Conservation (phyloP, 2,888 invertebrate genomes). For the Tipula vernalis region DNA sequence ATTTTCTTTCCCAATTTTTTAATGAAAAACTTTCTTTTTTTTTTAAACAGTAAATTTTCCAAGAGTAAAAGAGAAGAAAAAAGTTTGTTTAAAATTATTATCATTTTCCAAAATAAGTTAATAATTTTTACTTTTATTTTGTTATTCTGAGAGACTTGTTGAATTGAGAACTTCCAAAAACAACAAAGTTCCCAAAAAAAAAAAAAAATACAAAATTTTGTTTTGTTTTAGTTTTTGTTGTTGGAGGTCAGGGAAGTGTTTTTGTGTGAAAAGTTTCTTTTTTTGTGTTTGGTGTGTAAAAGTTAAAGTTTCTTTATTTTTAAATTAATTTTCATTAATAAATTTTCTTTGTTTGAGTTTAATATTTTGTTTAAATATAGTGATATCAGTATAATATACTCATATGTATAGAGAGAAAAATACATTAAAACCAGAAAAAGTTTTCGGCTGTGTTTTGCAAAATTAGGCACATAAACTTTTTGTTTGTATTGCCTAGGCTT, state of each 20-base stretch:
- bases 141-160: not conserved
- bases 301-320: not conserved
- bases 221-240: slow-evolving; percentile 4
- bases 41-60: not conserved
- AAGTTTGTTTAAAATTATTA: not conserved
- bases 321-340: slow-evolving; percentile 4
- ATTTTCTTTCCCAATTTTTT: not conserved
- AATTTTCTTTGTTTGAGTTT: slow-evolving; percentile 19
- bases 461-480: not conserved
- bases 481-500: not conserved
- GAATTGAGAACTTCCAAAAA: slow-evolving; percentile 4
- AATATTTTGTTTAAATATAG: slow-evolving; percentile 14
- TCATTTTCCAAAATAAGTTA: not conserved
- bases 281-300: not conserved
- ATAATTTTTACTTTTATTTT: not conserved
- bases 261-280: slow-evolving; percentile 4
- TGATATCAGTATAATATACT: not conserved
- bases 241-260: slow-evolving; percentile 4
- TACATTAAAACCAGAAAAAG: not conserved
- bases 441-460: not conserved
- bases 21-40: not conserved
- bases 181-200: not conserved
- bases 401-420: not conserved
- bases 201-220: not conserved
- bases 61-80: not conserved